Evolutionary conservation across 2,888 invertebrate genomes (phyloP).

Genomic region (Mythimna pallens): DNA sequence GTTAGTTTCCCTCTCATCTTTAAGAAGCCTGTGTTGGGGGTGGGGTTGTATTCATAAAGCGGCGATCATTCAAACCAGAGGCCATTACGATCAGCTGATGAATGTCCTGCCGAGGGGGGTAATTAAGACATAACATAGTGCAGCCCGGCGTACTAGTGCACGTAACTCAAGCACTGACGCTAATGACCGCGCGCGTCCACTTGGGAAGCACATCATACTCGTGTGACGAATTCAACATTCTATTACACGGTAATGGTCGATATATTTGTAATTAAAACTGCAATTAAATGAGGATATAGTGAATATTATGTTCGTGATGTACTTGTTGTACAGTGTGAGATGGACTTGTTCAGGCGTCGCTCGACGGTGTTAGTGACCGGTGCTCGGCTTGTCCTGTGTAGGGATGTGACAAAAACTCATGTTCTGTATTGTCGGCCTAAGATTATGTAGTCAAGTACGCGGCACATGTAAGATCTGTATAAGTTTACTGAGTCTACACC

Average conservation of each 20-base stretch:
- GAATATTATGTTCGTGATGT: constrained; percentile 10
- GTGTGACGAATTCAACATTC: constrained; percentile 41
- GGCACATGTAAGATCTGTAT: neutral
- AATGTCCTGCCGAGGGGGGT: constrained; percentile 54
- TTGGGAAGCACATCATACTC: constrained; percentile 17
- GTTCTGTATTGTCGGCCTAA: constrained; percentile 6
- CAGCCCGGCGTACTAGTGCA: constrained; percentile 10
- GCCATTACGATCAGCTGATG: constrained; percentile 52
- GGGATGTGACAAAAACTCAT: constrained; percentile 28
- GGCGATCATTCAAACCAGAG: constrained; percentile 44
- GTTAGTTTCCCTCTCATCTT: constrained; percentile 34
- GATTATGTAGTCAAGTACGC: constrained; percentile 6
- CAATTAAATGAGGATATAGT: constrained; percentile 9
- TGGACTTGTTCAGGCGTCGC: neutral
- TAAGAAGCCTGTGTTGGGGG: constrained; percentile 24
- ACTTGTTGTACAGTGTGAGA: neutral
- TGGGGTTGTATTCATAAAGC: constrained; percentile 46
- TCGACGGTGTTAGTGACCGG: constrained; percentile 25
- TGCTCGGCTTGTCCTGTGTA: neutral
- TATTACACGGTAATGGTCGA: constrained; percentile 30
- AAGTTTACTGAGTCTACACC: neutral
- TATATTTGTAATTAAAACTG: constrained; percentile 20
- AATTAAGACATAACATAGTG: constrained; percentile 58
- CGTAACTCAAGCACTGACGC: constrained; percentile 41
- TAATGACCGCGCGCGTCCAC: constrained; percentile 42